Conservation (phyloP, 35 echinoderm and acorn worm species). For the Diadema setosum region DNA sequence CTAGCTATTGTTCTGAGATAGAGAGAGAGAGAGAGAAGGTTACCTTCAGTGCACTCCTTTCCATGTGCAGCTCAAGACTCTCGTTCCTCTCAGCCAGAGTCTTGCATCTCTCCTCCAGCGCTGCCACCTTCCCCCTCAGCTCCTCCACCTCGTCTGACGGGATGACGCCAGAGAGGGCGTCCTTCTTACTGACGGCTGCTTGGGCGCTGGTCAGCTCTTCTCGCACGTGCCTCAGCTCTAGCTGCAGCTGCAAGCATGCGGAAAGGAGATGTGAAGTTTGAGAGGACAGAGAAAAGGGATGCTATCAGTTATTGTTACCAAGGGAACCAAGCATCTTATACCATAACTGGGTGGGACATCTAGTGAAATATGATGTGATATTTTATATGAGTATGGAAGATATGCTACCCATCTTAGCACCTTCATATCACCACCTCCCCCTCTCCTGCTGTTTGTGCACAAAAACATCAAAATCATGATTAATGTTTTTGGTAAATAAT, state of each 20-base stretch:
- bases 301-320: too few species aligned
- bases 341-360: too few species aligned
- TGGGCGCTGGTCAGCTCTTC: conserved; percentile 21
- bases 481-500: too few species aligned
- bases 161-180: not conserved
- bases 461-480: too few species aligned
- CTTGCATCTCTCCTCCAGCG: conserved; percentile 53
- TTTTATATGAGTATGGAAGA: too few species aligned
- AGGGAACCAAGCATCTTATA: too few species aligned
- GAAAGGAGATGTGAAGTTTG: too few species aligned
- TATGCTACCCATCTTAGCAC: too few species aligned
- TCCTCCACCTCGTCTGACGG: conserved; percentile 33
- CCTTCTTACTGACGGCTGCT: not conserved
- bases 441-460: too few species aligned
- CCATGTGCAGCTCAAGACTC: conserved; percentile 53
- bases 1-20: not conserved
- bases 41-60: conserved; percentile 85
- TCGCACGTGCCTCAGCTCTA: conserved; percentile 15
- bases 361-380: too few species aligned
- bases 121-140: conserved; percentile 61
- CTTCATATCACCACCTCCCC: too few species aligned
- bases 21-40: not conserved
- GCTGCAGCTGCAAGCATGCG: conserved; percentile 39
- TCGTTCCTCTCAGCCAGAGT: conserved; percentile 73
- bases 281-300: too few species aligned